Evolutionary conservation across 2,888 invertebrate genomes (phyloP).

Genomic region (Tillus elongatus): DNA sequence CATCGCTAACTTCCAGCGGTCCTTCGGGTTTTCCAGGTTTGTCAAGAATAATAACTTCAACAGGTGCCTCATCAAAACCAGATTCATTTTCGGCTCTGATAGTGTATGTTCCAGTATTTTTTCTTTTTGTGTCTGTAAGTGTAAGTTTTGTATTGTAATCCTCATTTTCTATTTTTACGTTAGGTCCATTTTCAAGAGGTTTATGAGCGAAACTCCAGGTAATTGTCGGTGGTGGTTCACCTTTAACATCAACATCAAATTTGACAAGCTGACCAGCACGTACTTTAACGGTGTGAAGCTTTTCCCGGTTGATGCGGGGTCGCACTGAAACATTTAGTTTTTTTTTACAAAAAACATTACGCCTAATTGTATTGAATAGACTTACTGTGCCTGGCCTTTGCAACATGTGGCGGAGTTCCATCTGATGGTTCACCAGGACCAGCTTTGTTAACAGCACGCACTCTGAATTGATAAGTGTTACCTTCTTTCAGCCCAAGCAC

Average conservation of each 20-base stretch:
- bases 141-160: constrained; percentile 85
- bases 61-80: constrained; percentile 87
- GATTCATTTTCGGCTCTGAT: constrained; percentile 88
- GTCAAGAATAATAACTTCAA: constrained; percentile 79
- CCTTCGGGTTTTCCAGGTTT: constrained; percentile 85
- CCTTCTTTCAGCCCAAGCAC: constrained; percentile 83
- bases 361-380: constrained; percentile 20
- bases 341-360: constrained; percentile 7
- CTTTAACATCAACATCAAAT: constrained; percentile 88
- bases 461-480: constrained; percentile 91
- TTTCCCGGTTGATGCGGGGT: constrained; percentile 90
- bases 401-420: constrained; percentile 75
- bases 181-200: constrained; percentile 58
- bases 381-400: constrained; percentile 81
- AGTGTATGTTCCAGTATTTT: constrained; percentile 83
- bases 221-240: constrained; percentile 91
- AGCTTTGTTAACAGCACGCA: constrained; percentile 89
- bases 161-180: constrained; percentile 74
- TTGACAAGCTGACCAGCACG: constrained; percentile 85
- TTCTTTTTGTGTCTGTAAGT: constrained; percentile 70
- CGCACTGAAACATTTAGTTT: constrained; percentile 56
- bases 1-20: constrained; percentile 80
- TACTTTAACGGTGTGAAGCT: constrained; percentile 78
- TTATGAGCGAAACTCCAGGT: constrained; percentile 68
- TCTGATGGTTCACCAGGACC: constrained; percentile 89